A percentile compares a stretch with the other conserved stretches of the same genome.
These are phyloP conservation scores for Nycticryphes semicollaris DNA, from an alignment of 2,113 vertebrate genomes.

Conservation along the genomic window DNA sequence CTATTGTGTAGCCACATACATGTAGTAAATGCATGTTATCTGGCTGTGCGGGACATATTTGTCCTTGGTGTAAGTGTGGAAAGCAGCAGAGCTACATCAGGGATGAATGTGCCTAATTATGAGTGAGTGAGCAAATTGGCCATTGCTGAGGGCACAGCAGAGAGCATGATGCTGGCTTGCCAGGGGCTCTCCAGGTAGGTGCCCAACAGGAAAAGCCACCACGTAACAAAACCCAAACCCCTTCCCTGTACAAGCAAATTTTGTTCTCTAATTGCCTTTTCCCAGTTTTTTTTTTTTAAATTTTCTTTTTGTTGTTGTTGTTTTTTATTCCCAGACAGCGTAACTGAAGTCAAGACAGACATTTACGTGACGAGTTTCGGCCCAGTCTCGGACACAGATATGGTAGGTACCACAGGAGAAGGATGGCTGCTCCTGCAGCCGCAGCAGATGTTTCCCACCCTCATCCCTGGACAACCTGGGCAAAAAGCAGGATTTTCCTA, in stretches of 20 bases:
- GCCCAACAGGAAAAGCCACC: not conserved
- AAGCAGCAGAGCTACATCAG: not conserved
- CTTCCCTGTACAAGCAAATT: not conserved
- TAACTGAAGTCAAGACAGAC: conserved; percentile 97
- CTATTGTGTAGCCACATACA: not conserved
- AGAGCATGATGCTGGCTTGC: not conserved
- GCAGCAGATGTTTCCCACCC: accelerated
- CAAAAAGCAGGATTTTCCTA: not conserved
- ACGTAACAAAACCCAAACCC: not conserved
- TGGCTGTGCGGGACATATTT: not conserved
- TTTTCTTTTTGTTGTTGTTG: not conserved
- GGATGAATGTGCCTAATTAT: conserved; percentile 16
- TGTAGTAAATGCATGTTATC: not conserved
- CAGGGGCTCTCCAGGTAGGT: not conserved
- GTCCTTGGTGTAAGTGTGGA: not conserved
- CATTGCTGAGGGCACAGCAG: not conserved
- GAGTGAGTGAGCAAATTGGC: not conserved
- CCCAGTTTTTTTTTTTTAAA: not conserved
- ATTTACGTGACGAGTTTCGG: conserved; percentile 98
- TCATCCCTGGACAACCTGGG: accelerated
- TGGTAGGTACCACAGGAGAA: conserved; percentile 78
- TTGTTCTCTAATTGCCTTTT: conserved; percentile 32
- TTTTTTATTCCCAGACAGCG: conserved; percentile 81
- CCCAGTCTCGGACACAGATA: conserved; percentile 96
- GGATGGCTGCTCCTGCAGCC: not conserved